phyloP scores from a whole-genome alignment of 2,797 vertebrate genomes.

The Lithobates sylvaticus region DNA sequence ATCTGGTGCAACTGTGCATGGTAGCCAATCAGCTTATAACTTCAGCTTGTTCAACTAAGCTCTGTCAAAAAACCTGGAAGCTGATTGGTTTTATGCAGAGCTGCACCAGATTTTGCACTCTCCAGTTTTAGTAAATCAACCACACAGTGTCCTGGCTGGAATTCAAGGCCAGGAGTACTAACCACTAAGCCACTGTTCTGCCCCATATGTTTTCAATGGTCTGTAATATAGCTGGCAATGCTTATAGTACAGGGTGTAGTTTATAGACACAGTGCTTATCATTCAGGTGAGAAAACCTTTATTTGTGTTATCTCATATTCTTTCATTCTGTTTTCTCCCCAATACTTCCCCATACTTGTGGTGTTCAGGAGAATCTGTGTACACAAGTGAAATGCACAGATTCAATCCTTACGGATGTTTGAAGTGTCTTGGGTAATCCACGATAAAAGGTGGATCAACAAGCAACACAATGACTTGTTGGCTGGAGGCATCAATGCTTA shows the following conservation, averaged over 20 bases:
- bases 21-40: no score
- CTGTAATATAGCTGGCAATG: not conserved
- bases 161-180: no score
- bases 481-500: conserved; percentile 59
- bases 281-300: not conserved
- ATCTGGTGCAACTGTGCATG: no score
- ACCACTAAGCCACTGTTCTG: no score
- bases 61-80: no score
- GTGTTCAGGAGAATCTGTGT: conserved; percentile 34
- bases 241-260: not conserved
- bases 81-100: no score
- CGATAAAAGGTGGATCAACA: conserved; percentile 56
- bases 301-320: conserved; percentile 6
- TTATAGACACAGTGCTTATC: not conserved
- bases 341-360: not conserved
- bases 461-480: conserved; percentile 59
- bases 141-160: no score
- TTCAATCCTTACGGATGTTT: conserved; percentile 49
- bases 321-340: not conserved
- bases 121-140: no score
- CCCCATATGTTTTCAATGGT: no score
- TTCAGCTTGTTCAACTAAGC: no score
- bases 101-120: no score
- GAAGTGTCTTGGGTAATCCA: conserved; percentile 63
- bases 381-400: conserved; percentile 26